phyloP scores from a whole-genome alignment of 2,113 vertebrate species.

The Ahaetulla prasina region DNA sequence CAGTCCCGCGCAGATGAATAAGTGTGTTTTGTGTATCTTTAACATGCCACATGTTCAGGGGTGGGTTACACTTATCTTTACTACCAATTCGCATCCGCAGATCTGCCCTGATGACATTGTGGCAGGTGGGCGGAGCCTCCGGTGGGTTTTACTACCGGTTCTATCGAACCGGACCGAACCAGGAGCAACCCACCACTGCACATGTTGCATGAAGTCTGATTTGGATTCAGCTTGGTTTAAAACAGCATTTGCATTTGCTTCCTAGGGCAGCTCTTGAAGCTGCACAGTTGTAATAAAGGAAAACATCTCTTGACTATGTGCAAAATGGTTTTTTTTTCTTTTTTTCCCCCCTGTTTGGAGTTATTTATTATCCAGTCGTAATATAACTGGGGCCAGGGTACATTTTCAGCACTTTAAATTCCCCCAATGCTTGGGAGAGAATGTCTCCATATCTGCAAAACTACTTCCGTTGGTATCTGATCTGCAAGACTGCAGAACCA shows the following conservation, averaged over 20 bases:
- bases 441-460: neutral
- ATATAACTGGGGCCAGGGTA: neutral
- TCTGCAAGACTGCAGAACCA: neutral
- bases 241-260: neutral
- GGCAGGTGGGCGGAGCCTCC: too few relatives aligned
- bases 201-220: neutral
- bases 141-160: too few relatives aligned
- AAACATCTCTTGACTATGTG: neutral
- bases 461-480: neutral
- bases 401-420: neutral
- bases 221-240: neutral
- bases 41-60: neutral
- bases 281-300: too few relatives aligned
- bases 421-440: neutral
- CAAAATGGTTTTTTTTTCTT: neutral
- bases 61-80: too few relatives aligned
- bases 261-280: neutral
- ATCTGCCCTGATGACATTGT: too few relatives aligned
- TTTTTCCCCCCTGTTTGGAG: neutral
- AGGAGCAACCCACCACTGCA: too few relatives aligned
- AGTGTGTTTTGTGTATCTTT: neutral
- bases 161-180: too few relatives aligned
- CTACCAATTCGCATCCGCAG: too few relatives aligned
- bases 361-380: neutral
- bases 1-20: too few relatives aligned